Percentiles rank a stretch among this genome's conserved stretches.
phyloP scores from a whole-genome alignment of 2,113 vertebrate species.

The Oreochromis niloticus region DNA sequence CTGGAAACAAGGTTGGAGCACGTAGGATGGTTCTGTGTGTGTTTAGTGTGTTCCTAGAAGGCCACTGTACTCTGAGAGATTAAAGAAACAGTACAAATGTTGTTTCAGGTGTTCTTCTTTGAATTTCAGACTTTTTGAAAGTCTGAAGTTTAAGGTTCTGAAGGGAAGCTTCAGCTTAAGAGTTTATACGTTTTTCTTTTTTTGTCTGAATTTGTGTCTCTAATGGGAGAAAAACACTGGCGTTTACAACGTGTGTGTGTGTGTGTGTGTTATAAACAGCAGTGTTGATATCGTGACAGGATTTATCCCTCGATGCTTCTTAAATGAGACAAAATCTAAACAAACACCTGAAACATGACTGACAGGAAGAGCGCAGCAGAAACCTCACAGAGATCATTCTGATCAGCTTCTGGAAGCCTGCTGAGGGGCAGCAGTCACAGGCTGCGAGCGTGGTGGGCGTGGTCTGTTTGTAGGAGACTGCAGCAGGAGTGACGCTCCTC shows the following conservation, averaged over 20 bases:
- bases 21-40: not conserved
- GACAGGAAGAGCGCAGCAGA: not conserved
- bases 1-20: constrained; percentile 78
- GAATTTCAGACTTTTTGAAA: not conserved
- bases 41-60: not conserved
- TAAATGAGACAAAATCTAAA: not conserved
- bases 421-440: not conserved
- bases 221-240: not conserved
- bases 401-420: not conserved
- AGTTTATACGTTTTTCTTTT: not conserved
- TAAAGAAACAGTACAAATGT: not conserved
- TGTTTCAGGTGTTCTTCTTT: not conserved
- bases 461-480: not conserved
- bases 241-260: rapidly evolving
- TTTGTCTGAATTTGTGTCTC: not conserved
- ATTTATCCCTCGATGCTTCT: not conserved
- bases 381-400: not conserved
- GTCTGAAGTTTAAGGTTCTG: not conserved
- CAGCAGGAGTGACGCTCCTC: not conserved
- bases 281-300: not conserved
- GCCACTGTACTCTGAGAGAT: not conserved
- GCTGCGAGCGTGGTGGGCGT: not conserved
- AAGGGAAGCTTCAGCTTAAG: not conserved
- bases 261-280: not conserved
- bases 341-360: not conserved